Conservation (phyloP, 1,140 invertebrate species). For the Scylla paramamosain region DNA sequence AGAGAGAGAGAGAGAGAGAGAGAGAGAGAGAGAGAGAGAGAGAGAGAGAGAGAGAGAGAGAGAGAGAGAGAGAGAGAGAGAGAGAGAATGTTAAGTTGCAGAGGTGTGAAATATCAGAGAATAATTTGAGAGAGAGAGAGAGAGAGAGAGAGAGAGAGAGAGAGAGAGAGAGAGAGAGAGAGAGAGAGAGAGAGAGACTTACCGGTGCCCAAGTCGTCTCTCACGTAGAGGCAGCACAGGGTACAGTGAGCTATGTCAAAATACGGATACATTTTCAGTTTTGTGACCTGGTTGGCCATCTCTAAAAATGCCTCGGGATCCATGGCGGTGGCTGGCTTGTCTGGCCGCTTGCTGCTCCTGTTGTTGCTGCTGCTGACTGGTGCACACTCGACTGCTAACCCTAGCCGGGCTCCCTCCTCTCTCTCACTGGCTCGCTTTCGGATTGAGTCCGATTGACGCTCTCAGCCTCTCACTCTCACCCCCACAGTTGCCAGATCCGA, state of each 20-base stretch:
- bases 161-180: neutral
- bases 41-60: too few species aligned
- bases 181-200: conserved; percentile 79
- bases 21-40: too few species aligned
- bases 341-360: neutral
- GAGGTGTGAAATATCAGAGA: neutral
- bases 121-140: too few species aligned
- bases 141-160: too few species aligned
- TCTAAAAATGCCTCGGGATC: conserved; percentile 98
- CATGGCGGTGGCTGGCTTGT: conserved; percentile 81
- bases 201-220: conserved; percentile 97
- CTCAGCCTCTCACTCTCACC: neutral
- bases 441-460: too few species aligned
- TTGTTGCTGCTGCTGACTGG: neutral
- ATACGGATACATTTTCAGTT: conserved; percentile 99
- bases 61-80: conserved; percentile 7
- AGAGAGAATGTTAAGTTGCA: too few species aligned
- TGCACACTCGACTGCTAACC: neutral
- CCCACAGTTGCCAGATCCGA: neutral
- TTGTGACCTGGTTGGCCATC: conserved; percentile 98
- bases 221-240: conserved; percentile 93
- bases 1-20: too few species aligned
- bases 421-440: neutral
- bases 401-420: neutral
- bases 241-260: conserved; percentile 98